A percentile compares a stretch with the other conserved stretches of the same genome.
phyloP scores from a whole-genome alignment of 2,797 vertebrate genomes.

The Melanotaenia trifasciata region DNA sequence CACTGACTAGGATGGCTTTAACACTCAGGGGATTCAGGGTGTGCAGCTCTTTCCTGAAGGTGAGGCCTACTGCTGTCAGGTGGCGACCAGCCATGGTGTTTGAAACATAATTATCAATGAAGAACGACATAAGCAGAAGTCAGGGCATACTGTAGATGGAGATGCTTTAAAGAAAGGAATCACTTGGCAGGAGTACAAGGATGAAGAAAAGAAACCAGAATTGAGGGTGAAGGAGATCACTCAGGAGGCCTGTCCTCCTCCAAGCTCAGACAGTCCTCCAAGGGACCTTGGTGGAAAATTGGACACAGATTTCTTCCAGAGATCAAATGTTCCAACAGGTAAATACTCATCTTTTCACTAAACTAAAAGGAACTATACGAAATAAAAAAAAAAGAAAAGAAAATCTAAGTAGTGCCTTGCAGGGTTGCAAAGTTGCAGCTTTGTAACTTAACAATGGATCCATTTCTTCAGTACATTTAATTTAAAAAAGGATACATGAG shows the following conservation, averaged over 20 bases:
- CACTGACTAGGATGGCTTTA: slow-evolving; percentile 23
- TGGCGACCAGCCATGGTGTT: slow-evolving; percentile 33
- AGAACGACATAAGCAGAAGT: slow-evolving; percentile 37
- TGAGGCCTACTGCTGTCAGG: background rate
- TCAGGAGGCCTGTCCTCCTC: slow-evolving; percentile 37
- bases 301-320: slow-evolving; percentile 19
- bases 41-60: slow-evolving; percentile 5
- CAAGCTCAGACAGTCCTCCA: slow-evolving; percentile 29
- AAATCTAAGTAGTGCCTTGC: background rate
- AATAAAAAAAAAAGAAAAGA: background rate
- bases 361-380: background rate
- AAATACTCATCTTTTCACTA: background rate
- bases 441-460: background rate
- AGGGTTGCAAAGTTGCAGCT: background rate
- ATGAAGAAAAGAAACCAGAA: slow-evolving; percentile 12
- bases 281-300: slow-evolving; percentile 20
- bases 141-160: slow-evolving; percentile 35
- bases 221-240: slow-evolving; percentile 20
- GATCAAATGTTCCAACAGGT: slow-evolving; percentile 13
- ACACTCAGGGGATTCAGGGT: slow-evolving; percentile 2
- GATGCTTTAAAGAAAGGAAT: slow-evolving; percentile 48
- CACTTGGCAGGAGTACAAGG: slow-evolving; percentile 40
- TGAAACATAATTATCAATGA: slow-evolving; percentile 47
- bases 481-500: background rate
- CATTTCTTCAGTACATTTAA: background rate